Evolutionary conservation across 1,140 invertebrate genomes (phyloP).

Genomic region (Drosophila littoralis): DNA sequence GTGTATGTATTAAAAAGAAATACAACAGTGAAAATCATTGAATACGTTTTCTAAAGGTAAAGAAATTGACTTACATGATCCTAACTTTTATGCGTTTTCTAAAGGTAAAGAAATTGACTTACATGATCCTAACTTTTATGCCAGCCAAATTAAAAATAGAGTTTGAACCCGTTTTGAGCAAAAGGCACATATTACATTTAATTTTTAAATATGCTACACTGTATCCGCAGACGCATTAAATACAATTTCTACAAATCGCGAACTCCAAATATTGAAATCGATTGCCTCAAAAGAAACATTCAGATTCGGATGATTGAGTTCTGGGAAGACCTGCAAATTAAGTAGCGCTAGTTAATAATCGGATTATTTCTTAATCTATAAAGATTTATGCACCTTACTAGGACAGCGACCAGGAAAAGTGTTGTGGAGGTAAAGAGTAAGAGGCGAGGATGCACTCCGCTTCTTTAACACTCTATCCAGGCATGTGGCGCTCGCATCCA

Average conservation of each 20-base stretch:
- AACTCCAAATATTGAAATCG: constrained; percentile 42
- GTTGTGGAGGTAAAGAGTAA: constrained; percentile 39
- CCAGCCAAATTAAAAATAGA: too few species aligned
- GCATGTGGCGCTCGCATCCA: background rate
- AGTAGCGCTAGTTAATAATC: background rate
- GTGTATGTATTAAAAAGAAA: constrained; percentile 47
- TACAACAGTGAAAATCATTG: constrained; percentile 35
- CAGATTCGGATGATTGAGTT: constrained; percentile 36
- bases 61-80: too few species aligned
- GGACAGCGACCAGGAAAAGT: constrained; percentile 1
- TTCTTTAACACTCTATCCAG: constrained; percentile 7
- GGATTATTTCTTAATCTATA: background rate
- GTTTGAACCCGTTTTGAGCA: too few species aligned
- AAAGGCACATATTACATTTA: background rate
- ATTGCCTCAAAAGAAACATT: constrained; percentile 38
- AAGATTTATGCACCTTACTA: constrained; percentile 1
- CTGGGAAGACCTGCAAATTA: constrained; percentile 10
- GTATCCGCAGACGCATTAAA: constrained; percentile 1
- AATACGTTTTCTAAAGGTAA: constrained; percentile 3
- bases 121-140: too few species aligned
- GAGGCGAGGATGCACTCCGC: background rate
- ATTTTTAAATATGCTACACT: background rate
- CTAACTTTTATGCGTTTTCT: background rate
- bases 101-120: background rate
- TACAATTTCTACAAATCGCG: constrained; percentile 57